Evolutionary conservation across 2,113 vertebrate species (phyloP).

Genomic region (Suncus etruscus): DNA sequence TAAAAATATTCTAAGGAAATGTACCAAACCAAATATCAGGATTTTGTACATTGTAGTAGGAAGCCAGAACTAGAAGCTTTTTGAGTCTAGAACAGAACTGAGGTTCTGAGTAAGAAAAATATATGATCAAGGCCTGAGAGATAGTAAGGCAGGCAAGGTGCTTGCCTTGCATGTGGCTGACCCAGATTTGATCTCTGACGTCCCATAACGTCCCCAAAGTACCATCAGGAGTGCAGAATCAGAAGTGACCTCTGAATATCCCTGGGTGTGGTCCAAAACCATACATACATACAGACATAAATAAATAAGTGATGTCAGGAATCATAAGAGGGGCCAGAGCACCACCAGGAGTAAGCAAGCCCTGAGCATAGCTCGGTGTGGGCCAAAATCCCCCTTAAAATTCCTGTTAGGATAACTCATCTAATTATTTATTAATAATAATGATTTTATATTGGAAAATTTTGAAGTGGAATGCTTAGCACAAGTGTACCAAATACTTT

Average conservation of each 20-base stretch:
- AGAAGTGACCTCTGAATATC: no score
- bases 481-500: not conserved
- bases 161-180: no score
- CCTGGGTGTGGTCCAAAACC: no score
- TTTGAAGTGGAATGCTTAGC: conserved; percentile 11
- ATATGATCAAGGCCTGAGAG: not conserved
- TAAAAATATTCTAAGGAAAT: conserved; percentile 38
- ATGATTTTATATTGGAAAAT: conserved; percentile 35
- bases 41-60: not conserved
- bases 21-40: not conserved
- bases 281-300: no score
- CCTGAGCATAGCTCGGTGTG: no score
- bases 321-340: no score
- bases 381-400: not conserved
- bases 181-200: no score
- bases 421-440: conserved; percentile 54
- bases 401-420: not conserved
- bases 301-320: no score
- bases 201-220: no score
- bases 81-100: conserved; percentile 16
- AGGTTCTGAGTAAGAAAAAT: not conserved
- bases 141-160: no score
- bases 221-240: no score
- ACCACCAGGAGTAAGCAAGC: no score
- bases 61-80: not conserved